These are phyloP conservation scores for Penaeus chinensis DNA, from an alignment of 1,140 invertebrate species.

Conservation along the genomic window DNA sequence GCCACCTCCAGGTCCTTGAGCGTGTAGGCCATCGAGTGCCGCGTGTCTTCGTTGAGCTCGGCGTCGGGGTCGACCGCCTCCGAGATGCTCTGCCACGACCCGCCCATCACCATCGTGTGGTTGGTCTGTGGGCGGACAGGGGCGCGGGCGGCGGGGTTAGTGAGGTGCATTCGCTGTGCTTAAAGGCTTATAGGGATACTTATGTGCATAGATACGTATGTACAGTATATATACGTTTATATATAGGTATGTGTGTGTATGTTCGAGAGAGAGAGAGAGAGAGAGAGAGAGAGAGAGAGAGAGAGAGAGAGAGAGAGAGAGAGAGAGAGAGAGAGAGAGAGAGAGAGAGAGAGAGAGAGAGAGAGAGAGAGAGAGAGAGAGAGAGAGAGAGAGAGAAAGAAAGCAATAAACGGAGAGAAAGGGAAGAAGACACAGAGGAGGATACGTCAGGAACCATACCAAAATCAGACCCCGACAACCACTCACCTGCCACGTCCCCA, in stretches of 20 bases:
- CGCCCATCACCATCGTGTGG: constrained; percentile 45
- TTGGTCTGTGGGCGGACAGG: constrained; percentile 34
- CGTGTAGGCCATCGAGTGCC: constrained; percentile 47
- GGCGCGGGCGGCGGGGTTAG: not conserved
- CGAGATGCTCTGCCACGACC: constrained; percentile 54
- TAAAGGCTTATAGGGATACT: not conserved
- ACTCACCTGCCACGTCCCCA: constrained; percentile 39
- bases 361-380: too few species aligned
- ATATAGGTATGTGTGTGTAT: too few species aligned
- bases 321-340: not conserved
- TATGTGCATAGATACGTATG: not conserved
- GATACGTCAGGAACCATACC: too few species aligned
- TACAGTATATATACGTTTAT: too few species aligned
- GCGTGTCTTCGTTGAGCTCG: constrained; percentile 3
- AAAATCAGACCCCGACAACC: not conserved
- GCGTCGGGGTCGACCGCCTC: constrained; percentile 20
- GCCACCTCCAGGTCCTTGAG: constrained; percentile 58
- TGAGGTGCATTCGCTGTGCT: not conserved
- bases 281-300: too few species aligned
- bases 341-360: too few species aligned
- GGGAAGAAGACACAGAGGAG: not conserved
- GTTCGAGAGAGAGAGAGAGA: too few species aligned
- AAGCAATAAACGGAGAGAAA: not conserved
- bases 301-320: too few species aligned
- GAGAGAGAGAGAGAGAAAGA: not conserved